Conservation (phyloP, 1,140 invertebrate genomes). For the Elymnias hypermnestra region DNA sequence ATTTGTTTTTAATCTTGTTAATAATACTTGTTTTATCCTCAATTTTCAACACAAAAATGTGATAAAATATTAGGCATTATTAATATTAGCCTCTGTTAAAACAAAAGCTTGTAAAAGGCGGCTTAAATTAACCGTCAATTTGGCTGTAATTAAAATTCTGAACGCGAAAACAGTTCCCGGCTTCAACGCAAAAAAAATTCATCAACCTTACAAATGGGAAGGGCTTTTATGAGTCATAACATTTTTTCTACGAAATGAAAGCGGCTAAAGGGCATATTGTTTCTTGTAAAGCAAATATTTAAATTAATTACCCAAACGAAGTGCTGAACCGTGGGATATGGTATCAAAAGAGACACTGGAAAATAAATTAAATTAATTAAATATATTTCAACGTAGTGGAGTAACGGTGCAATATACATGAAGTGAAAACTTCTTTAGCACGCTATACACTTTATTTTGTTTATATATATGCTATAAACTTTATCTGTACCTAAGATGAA, state of each 20-base stretch:
- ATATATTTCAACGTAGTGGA: neutral
- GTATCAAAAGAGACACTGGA: constrained; percentile 30
- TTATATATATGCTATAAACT: too few relatives aligned
- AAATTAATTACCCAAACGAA: constrained; percentile 31
- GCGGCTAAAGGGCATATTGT: neutral
- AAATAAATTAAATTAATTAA: constrained; percentile 3
- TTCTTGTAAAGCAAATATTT: neutral
- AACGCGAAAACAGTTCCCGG: neutral
- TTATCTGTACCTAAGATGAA: too few relatives aligned
- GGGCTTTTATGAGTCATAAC: neutral
- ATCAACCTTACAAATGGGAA: neutral
- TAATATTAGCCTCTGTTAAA: too few relatives aligned
- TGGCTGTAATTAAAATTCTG: neutral
- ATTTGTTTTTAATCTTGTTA: too few relatives aligned
- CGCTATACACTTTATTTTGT: too few relatives aligned
- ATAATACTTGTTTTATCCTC: too few relatives aligned
- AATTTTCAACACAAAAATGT: too few relatives aligned
- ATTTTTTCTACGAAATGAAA: neutral
- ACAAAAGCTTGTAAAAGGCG: neutral
- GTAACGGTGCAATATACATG: too few relatives aligned
- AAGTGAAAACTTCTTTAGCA: too few relatives aligned
- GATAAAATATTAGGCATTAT: too few relatives aligned
- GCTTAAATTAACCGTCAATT: neutral
- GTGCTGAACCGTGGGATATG: constrained; percentile 31
- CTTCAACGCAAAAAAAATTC: neutral